These are phyloP conservation scores for Rachycentron canadum DNA, from an alignment of 2,797 vertebrate genomes.

Conservation along the genomic window DNA sequence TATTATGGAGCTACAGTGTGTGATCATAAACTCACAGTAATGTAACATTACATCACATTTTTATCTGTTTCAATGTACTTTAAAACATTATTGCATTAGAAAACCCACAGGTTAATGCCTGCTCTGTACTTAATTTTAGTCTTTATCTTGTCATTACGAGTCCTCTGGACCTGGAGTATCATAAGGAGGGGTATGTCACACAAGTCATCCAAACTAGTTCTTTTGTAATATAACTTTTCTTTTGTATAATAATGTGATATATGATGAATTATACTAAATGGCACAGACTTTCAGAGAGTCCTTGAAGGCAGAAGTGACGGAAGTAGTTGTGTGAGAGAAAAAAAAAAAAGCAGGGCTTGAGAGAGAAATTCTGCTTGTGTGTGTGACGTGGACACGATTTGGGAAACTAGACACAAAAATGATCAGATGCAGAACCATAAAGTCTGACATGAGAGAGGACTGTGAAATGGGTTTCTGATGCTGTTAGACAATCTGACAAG, in stretches of 20 bases:
- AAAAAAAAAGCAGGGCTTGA: no score
- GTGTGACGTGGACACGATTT: not conserved
- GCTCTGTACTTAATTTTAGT: not conserved
- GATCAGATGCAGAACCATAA: not conserved
- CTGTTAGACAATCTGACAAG: not conserved
- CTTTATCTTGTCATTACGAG: not conserved
- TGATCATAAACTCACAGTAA: not conserved
- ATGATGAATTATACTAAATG: not conserved
- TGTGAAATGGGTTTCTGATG: not conserved
- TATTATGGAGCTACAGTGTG: constrained; percentile 2
- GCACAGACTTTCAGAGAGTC: not conserved
- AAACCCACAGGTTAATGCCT: not conserved
- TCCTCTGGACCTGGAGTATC: not conserved
- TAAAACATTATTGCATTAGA: not conserved
- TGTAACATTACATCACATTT: not conserved
- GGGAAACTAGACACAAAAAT: not conserved
- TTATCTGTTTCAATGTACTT: not conserved
- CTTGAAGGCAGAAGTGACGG: not conserved
- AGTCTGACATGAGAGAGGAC: not conserved
- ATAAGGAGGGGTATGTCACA: not conserved
- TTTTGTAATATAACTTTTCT: not conserved
- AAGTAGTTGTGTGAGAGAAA: no score
- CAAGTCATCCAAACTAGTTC: not conserved
- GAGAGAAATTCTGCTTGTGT: not conserved
- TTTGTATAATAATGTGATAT: not conserved